Conservation (phyloP, 92 coral and sea anemone species). For the Micromussa lordhowensis region DNA sequence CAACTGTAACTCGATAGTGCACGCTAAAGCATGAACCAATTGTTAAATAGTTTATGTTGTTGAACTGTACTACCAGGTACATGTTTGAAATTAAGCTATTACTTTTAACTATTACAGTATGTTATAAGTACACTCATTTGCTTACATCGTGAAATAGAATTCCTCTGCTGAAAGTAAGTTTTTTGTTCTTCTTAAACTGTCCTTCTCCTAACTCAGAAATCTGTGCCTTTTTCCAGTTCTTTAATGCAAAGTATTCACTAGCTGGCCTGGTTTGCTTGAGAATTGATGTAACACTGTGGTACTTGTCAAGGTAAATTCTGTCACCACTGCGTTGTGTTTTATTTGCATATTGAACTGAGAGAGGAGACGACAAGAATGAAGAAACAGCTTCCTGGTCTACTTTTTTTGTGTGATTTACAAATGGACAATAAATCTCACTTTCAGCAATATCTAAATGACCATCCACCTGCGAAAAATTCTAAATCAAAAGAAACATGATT, state of each 20-base stretch:
- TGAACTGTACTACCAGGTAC: too few species aligned
- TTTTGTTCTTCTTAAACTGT: constrained; percentile 70
- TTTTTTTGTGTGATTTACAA: constrained; percentile 59
- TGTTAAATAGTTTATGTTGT: too few species aligned
- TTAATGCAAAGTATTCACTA: constrained; percentile 81
- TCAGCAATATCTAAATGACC: constrained; percentile 10
- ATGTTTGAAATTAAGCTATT: too few species aligned
- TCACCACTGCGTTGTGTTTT: constrained; percentile 16
- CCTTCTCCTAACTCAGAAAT: constrained; percentile 80
- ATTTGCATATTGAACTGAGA: constrained; percentile 21
- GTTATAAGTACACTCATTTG: background rate
- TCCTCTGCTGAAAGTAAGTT: constrained; percentile 68
- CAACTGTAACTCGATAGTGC: too few species aligned
- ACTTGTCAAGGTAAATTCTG: constrained; percentile 71
- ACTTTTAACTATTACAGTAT: background rate
- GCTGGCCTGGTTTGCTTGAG: constrained; percentile 82
- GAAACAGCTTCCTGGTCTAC: constrained; percentile 49
- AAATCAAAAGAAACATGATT: background rate
- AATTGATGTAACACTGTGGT: constrained; percentile 85
- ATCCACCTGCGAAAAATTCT: constrained; percentile 27
- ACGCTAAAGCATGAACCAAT: too few species aligned
- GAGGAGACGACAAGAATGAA: constrained; percentile 39
- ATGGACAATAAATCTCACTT: constrained; percentile 52
- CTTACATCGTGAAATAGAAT: constrained; percentile 84
- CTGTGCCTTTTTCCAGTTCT: constrained; percentile 82